Base-by-base conservation (phyloP, 2,113 vertebrate genomes). In the Vombatus ursinus region DNA sequence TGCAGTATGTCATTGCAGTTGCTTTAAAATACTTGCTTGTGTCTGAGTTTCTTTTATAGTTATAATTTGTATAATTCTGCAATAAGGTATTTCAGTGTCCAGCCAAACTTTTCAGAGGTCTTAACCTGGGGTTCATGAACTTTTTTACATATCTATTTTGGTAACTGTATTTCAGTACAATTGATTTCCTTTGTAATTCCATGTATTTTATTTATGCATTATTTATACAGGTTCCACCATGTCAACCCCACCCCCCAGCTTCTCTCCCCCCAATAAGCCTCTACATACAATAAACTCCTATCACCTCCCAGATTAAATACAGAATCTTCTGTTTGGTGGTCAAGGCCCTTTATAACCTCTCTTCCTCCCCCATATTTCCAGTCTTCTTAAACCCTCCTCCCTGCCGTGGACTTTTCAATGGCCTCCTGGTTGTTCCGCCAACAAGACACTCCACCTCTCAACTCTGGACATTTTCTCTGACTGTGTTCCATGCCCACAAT, bases 1-100 rank as follows among this genome's bases (percentile, higher is more conserved):
- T 92, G 5, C 47, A 77, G 22, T 95, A 23, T 54, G 89, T 57
- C 77, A 91, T 37, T 50, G 61, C 28, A 53, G 37, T 28, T 93
- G 12, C 52, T 61, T 51, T 95, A 89, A 48, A 23, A 92, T 89
- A 93, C n/a, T 94, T 92, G 47, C 90, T 84, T 96, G 52, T 96
- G 53, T 95, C 95, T 47, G 0, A 90, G 49, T 92, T 91, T 52
- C 96, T 96, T 95, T 96, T 77, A 95, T 37, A 31, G n/a, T 7
- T 26, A 91, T 12, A 68, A 0, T 11, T 91, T 0, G 6, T 93
- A 95, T 54, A 53, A 92, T 24, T 91, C 2, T 52, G 54, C 44
- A 92, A 49, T 54, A 77, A 2, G 26, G 28, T 61, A 61, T 68
- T 68, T 11, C 57, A 57, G 8, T 54, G 24, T 54, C 24, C 24